These are phyloP conservation scores for Sternarchorhynchus goeldii DNA, from an alignment of 2,797 vertebrate species.

Conservation along the genomic window DNA sequence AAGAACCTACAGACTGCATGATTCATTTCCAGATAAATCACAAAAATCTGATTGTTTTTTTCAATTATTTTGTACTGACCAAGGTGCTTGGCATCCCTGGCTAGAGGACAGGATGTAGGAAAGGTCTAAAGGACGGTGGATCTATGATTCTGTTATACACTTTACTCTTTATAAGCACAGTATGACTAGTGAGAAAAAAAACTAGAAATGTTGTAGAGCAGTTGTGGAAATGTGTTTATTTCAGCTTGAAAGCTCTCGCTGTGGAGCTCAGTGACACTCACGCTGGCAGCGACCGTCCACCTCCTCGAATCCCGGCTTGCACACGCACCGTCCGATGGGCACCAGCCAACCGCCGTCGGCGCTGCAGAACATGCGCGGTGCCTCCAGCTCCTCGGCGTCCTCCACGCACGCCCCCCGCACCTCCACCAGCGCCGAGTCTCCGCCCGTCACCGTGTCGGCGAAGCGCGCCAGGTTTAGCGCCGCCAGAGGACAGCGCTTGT, in stretches of 20 bases:
- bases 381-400: constrained; percentile 93
- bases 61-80: background rate
- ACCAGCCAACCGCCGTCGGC: constrained; percentile 99
- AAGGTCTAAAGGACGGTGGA: background rate
- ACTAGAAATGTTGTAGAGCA: too few relatives aligned
- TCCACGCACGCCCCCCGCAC: constrained; percentile 92
- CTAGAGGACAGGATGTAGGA: background rate
- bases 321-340: constrained; percentile 95
- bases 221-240: too few relatives aligned
- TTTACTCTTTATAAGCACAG: background rate
- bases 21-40: constrained; percentile 15
- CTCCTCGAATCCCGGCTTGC: constrained; percentile 91
- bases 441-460: constrained; percentile 95
- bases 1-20: background rate
- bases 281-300: constrained; percentile 93
- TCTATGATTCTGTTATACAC: too few relatives aligned
- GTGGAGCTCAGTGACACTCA: constrained; percentile 66
- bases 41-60: background rate
- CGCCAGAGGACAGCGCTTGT: constrained; percentile 94
- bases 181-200: too few relatives aligned
- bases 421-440: constrained; percentile 96
- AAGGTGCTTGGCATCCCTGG: background rate
- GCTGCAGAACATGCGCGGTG: constrained; percentile 97
- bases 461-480: constrained; percentile 97
- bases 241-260: constrained; percentile 60